Evolutionary conservation across 2,888 invertebrate species (phyloP), one percentile per base, ranked within the genome.

Genomic region (Hydropsyche betteni): DNA sequence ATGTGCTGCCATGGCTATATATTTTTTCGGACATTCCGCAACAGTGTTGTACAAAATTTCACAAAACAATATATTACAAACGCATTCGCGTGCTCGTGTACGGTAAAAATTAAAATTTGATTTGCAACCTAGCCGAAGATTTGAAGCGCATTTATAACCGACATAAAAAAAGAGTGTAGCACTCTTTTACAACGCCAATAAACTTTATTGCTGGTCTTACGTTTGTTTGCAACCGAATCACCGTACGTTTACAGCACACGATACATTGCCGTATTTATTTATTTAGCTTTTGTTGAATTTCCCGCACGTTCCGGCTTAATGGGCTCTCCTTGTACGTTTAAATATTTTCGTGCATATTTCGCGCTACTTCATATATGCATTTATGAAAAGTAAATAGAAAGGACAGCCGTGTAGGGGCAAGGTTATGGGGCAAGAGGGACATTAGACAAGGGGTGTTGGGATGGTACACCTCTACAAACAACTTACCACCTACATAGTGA

Each of bases 361-460:
- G 74, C 75, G 55, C 74, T 64, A 74, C 69, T 77, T 69, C 52
- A 72, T 72, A 58, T 72, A 72, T 72, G 77, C 70, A 74, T 77
- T 77, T 78, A 78, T 78, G 78, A 78, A 78, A 78, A 78, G 78
- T 78, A 76, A 76, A 78, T 74, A 78, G 76, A 76, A 78, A 78
- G 78, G 76, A 76, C 78, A 72, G 71, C 61, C 55, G 72, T 55
- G 69, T 72, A 70, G 76, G 75, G 78, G 68, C 68, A 68, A 69
- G 74, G 74, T 76, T 76, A 72, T 76, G 76, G 74, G 78, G 74
- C 74, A 74, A 74, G 73, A 76, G 76, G 77, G 76, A 76, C 76
- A 73, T 52, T 68, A 72, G 72, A 72, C 72, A 72, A 34, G 75
- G 72, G 72, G 69, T 14, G 14, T 14, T 38, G 44, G 44, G 44